These are phyloP conservation scores for Leptoteleia sp. DNA, from an alignment of 1,140 invertebrate genomes.

Conservation along the genomic window DNA sequence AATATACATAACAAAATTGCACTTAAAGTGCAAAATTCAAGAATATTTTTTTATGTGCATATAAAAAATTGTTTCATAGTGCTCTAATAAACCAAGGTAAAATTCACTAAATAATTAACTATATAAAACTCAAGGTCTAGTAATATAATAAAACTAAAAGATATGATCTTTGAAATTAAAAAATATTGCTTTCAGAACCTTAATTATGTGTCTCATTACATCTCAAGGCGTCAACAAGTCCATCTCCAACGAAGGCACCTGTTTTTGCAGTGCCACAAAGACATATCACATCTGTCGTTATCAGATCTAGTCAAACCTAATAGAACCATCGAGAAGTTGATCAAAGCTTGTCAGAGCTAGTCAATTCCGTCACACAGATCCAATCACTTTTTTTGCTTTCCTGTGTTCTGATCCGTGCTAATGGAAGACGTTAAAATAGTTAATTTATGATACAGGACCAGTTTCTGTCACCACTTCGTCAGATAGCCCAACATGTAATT, in stretches of 20 bases:
- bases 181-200: background rate
- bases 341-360: conserved; percentile 41
- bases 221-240: conserved; percentile 37
- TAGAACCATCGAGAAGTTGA: conserved; percentile 34
- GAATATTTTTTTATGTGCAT: too few relatives aligned
- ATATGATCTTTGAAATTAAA: conserved; percentile 21
- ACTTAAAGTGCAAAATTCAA: too few relatives aligned
- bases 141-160: conserved; percentile 15
- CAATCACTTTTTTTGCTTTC: conserved; percentile 15
- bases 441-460: background rate
- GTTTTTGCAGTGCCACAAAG: conserved; percentile 46
- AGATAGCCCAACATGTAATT: too few relatives aligned
- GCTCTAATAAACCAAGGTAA: too few relatives aligned
- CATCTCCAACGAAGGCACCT: conserved; percentile 29
- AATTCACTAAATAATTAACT: too few relatives aligned
- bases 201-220: conserved; percentile 52
- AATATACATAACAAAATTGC: too few relatives aligned
- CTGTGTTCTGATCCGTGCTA: background rate
- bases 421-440: background rate
- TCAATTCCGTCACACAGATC: conserved; percentile 20
- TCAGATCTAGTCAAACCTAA: conserved; percentile 44
- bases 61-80: too few relatives aligned
- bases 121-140: too few relatives aligned
- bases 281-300: conserved; percentile 29
- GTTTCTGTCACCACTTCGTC: conserved; percentile 8